Conservation (phyloP, 2,888 invertebrate species). For the Dryobota labecula region DNA sequence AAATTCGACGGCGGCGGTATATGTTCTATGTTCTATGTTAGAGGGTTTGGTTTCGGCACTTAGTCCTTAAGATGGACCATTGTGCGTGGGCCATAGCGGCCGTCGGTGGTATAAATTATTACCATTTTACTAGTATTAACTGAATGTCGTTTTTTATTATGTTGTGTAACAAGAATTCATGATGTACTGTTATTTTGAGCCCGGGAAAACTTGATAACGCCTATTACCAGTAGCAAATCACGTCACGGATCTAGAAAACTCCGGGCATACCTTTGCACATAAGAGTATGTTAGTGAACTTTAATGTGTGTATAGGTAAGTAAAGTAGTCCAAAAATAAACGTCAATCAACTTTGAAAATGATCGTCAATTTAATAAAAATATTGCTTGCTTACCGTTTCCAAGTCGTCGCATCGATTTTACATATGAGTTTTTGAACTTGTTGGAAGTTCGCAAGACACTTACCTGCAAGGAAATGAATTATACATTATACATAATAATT, state of each 20-base stretch:
- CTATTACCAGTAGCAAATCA: conserved; percentile 9
- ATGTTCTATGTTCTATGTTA: no score
- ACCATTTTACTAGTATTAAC: background rate
- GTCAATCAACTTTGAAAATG: conserved; percentile 16
- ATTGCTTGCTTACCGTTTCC: conserved; percentile 57
- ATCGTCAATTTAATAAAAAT: conserved; percentile 37
- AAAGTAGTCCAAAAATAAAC: conserved; percentile 14
- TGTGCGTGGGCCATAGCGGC: no score
- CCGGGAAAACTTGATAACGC: conserved; percentile 15
- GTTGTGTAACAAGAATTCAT: conserved; percentile 10
- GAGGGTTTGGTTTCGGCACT: no score
- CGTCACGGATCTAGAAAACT: conserved; percentile 18
- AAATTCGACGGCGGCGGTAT: background rate
- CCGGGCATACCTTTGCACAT: conserved; percentile 7
- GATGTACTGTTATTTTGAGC: conserved; percentile 11
- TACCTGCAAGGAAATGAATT: conserved; percentile 64
- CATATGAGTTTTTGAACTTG: conserved; percentile 33
- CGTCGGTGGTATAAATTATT: background rate
- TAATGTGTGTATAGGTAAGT: conserved; percentile 4
- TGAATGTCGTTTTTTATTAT: conserved; percentile 3
- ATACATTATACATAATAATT: conserved; percentile 25
- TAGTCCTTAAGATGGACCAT: no score
- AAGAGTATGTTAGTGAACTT: conserved; percentile 15
- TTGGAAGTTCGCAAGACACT: conserved; percentile 51
- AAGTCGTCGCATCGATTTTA: conserved; percentile 43